phyloP scores from a whole-genome alignment of 2,797 vertebrate species.

The Enteromius argenteus region DNA sequence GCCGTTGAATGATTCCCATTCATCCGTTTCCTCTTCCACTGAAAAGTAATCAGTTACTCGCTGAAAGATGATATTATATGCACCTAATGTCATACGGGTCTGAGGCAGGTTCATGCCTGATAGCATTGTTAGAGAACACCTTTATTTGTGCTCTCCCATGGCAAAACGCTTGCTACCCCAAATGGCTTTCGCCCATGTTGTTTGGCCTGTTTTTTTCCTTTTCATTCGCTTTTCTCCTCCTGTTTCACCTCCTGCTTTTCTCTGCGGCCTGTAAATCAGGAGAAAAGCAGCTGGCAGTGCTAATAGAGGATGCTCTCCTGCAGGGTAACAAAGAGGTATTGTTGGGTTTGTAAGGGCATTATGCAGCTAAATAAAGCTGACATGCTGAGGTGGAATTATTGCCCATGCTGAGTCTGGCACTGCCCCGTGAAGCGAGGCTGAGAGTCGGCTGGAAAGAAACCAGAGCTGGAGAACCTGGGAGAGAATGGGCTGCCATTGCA shows the following conservation, averaged over 20 bases:
- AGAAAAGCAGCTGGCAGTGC: slow-evolving; percentile 73
- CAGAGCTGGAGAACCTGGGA: slow-evolving; percentile 40
- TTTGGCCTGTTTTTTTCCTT: slow-evolving; percentile 51
- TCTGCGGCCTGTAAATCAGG: slow-evolving; percentile 65
- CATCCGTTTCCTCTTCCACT: slow-evolving; percentile 74
- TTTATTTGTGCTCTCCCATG: slow-evolving; percentile 29
- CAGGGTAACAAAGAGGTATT: slow-evolving; percentile 77
- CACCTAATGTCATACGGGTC: slow-evolving; percentile 76
- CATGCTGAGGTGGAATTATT: slow-evolving; percentile 75
- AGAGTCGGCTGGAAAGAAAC: slow-evolving; percentile 58
- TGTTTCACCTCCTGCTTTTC: slow-evolving; percentile 64
- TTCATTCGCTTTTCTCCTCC: slow-evolving; percentile 26
- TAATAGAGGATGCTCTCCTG: slow-evolving; percentile 79
- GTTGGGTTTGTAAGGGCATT: slow-evolving; percentile 71
- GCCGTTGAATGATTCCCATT: slow-evolving; percentile 79
- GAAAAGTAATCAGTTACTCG: slow-evolving; percentile 75
- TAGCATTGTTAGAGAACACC: slow-evolving; percentile 61
- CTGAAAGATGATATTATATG: slow-evolving; percentile 80
- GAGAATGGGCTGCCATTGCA: slow-evolving; percentile 44
- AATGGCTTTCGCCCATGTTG: slow-evolving; percentile 50
- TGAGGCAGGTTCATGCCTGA: slow-evolving; percentile 71
- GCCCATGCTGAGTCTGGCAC: slow-evolving; percentile 71
- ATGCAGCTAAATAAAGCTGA: slow-evolving; percentile 79
- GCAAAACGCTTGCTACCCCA: background rate
- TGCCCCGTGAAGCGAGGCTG: slow-evolving; percentile 71